A percentile compares a stretch with the other conserved stretches of the same genome.
Evolutionary conservation across 2,113 vertebrate species (phyloP).

Genomic region (Scopus umbretta): DNA sequence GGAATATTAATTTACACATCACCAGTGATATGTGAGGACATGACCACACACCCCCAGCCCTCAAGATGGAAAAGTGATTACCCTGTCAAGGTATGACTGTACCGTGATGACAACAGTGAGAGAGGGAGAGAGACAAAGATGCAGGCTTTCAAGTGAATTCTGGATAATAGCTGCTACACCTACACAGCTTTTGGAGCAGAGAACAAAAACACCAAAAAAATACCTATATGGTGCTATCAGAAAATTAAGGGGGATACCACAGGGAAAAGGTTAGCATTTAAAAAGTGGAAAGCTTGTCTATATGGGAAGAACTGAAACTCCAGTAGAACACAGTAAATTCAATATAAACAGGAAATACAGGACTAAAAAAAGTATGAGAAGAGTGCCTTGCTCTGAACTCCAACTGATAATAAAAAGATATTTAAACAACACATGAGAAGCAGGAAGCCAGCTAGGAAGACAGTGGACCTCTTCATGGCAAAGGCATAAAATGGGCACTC

Average conservation of each 20-base stretch:
- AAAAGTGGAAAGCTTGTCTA: background rate
- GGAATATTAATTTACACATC: background rate
- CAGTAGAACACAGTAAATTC: background rate
- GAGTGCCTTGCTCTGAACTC: background rate
- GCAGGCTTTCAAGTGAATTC: background rate
- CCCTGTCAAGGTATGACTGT: background rate
- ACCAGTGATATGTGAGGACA: background rate
- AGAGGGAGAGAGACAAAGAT: background rate
- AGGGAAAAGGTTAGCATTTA: background rate
- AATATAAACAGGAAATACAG: slow-evolving; percentile 8
- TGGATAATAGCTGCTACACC: background rate
- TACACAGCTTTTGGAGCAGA: background rate
- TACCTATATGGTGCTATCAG: background rate
- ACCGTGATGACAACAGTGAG: background rate
- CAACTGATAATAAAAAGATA: background rate
- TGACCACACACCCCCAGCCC: background rate
- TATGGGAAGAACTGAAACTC: background rate
- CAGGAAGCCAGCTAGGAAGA: background rate
- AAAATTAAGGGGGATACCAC: background rate
- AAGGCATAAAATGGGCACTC: background rate
- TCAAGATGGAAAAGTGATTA: background rate
- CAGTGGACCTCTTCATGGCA: background rate
- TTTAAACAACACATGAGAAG: background rate
- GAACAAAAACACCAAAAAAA: background rate
- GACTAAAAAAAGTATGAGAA: background rate